Base-by-base conservation (phyloP, 1,140 invertebrate species). In the Gonatopus flavifemur region DNA sequence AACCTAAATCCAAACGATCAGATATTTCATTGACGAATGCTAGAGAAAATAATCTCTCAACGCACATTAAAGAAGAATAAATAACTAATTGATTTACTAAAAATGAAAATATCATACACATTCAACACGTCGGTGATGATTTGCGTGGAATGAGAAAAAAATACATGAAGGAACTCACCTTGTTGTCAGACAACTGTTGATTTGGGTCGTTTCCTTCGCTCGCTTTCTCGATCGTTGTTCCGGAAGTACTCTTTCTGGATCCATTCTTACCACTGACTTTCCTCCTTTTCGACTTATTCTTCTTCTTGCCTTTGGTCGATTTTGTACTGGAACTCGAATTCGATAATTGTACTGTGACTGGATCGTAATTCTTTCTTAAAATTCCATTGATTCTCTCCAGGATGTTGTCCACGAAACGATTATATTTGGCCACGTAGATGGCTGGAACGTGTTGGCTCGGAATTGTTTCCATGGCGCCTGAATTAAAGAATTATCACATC, bases 391-490 rank as follows among this genome's bases (percentile, higher is more conserved):
- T 90, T 50, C 87, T 82, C 20, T 82, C 84, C 33, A 91, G 79
- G 55, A 91, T 89, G 54, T 83, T 88, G 69, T 92, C 90, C 25
- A 91, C 86, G 67, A 90, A 91, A 56, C 84, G 83, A 74, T 92
- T 92, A 75, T 91, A 90, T 66, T 89, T 89, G 19, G 84, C 78
- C 20, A 89, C 86, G 70, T 89, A 88, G 21, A 87, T 82, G 1
- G 86, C 81, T 2, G 87, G 83, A 15, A 88, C 76, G 47, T 76
- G 57, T 32, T 54, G 81, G n/a, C 75, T 71, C 0, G 66, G 61
- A 16, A 67, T 65, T 1, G 58, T 40, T 0, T 67, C 62, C 63
- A 80, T 55, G 4, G 62, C 71, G 48, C 79, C 79, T 81, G 64
- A 53, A 64, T 64, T 52, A 54, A 42, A 30, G 21, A 41, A 13